These are phyloP conservation scores for Phthorimaea operculella DNA, from an alignment of 1,140 invertebrate genomes.

Conservation along the genomic window DNA sequence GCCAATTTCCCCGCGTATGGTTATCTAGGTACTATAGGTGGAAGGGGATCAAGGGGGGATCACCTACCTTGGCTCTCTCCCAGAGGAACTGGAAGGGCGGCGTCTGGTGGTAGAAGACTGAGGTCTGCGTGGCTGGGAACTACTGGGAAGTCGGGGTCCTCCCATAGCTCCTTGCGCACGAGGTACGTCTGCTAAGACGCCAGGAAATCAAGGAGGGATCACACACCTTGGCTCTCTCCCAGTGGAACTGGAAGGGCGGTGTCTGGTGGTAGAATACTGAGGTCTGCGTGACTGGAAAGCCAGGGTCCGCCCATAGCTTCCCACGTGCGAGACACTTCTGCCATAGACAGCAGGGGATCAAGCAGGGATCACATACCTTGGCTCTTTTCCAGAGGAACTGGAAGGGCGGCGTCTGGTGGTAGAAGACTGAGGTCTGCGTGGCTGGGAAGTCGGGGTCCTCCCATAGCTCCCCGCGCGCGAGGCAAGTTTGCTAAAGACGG, in stretches of 20 bases:
- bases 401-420: constrained; percentile 92
- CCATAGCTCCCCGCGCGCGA: too few species aligned
- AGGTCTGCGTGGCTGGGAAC: constrained; percentile 85
- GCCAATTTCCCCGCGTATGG: constrained; percentile 89
- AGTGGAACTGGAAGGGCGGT: constrained; percentile 90
- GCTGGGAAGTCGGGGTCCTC: constrained; percentile 93
- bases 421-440: constrained; percentile 88
- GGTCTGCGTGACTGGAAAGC: constrained; percentile 87
- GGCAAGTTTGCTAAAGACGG: too few species aligned
- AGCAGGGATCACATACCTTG: too few species aligned
- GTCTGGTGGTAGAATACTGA: constrained; percentile 95
- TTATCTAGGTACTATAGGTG: too few species aligned
- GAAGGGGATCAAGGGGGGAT: too few species aligned
- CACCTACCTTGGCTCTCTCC: constrained; percentile 91
- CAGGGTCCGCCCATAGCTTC: constrained; percentile 91
- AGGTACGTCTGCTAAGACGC: too few species aligned
- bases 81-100: constrained; percentile 92
- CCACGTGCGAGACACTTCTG: constrained; percentile 80
- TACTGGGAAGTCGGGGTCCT: constrained; percentile 93
- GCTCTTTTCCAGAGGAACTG: constrained; percentile 92
- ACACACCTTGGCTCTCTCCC: constrained; percentile 92
- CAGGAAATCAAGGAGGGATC: too few species aligned
- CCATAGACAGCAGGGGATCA: too few species aligned
- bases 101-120: constrained; percentile 93
- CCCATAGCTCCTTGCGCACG: too few species aligned